Conservation (phyloP, 2,888 invertebrate species). For the Plagiodera versicolora region DNA sequence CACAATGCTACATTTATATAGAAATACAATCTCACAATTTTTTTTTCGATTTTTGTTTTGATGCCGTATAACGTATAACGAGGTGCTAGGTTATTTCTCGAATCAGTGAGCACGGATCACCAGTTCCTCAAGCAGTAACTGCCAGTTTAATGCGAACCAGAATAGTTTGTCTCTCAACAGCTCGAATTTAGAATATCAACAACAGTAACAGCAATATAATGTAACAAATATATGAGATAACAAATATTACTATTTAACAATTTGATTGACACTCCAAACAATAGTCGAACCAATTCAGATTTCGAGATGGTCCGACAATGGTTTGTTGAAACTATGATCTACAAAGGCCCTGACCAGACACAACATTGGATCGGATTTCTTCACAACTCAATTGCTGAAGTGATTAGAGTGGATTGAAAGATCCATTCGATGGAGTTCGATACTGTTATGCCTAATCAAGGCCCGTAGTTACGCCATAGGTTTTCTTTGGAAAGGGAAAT, state of each 20-base stretch:
- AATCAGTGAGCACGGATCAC: constrained; percentile 12
- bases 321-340: constrained; percentile 2
- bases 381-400: too few species aligned
- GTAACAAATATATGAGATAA: constrained; percentile 52
- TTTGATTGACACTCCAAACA: constrained; percentile 31
- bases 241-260: constrained; percentile 43
- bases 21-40: constrained; percentile 35
- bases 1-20: constrained; percentile 44
- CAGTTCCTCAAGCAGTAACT: background rate
- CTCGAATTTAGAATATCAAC: constrained; percentile 47
- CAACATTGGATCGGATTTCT: background rate
- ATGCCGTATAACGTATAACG: constrained; percentile 31
- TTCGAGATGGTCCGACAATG: background rate
- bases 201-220: constrained; percentile 53
- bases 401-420: too few species aligned
- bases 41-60: constrained; percentile 32
- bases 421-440: too few species aligned
- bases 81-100: constrained; percentile 30
- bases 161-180: constrained; percentile 35
- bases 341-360: too few species aligned
- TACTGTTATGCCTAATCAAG: too few species aligned
- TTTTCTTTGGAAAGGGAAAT: background rate
- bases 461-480: background rate
- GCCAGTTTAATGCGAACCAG: constrained; percentile 35
- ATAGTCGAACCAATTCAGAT: background rate